Base-by-base conservation (phyloP, 92 coral and sea anemone genomes). In the Epizoanthus scotinus region DNA sequence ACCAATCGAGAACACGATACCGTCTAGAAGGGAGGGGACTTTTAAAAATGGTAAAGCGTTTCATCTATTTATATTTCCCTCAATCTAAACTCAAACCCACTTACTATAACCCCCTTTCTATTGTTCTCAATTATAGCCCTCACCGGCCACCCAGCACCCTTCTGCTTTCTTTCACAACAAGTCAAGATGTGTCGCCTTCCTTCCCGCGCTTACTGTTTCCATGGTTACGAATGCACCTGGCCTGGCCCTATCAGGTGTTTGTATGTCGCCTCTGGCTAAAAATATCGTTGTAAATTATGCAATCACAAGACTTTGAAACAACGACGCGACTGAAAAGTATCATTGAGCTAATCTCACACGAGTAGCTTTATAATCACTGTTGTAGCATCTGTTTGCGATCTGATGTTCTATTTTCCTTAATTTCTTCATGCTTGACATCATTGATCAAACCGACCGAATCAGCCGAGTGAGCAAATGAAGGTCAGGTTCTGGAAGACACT, bases 211-310 rank as follows among this genome's bases (percentile, higher is more conserved):
- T 38, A 34, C 8, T 60, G 81, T 59, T 75, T 75, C 81, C 81
- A 75, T 75, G 81, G 81, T 60, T 10, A 75, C 67, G 8, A 38
- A 56, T 58, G 68, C 81, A 75, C 67, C 81, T 75, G 81, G 81
- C 56, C n/a, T 22, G 68, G 68, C 67, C 68, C 18, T 44, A 69
- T 75, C 81, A 75, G 81, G 81, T 75, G 81, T 59, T 75, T 57
- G 62, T 58, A 27, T 74, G 67, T 6, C 40, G 80, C 49, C 28
- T 64, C 68, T 75, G 63, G 52, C 81, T 75, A 75, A 75, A 75
- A 58, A 75, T 75, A 75, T 67, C 38, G 59, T 56, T 34, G 55
- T 59, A 36, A 75, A 59, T n/a, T 57, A 58, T 59, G 63, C 68
- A 75, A 59, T 75, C 81, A 42, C 27, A 58, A 31, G 54, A 67